Conservation (phyloP, 2,113 vertebrate species). For the Alosa alosa region DNA sequence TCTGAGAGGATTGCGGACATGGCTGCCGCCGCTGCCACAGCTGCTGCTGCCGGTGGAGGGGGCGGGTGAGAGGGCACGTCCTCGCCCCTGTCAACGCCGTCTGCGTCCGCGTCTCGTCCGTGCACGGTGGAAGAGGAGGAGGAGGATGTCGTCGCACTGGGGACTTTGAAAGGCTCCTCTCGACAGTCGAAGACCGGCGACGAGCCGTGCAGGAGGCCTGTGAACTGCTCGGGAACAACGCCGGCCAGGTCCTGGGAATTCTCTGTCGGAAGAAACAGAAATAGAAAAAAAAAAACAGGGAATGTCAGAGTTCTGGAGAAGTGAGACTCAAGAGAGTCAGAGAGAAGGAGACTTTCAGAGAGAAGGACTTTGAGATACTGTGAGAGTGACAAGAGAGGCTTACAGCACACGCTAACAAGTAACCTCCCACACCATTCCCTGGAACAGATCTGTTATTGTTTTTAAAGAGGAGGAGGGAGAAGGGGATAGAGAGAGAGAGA, state of each 20-base stretch:
- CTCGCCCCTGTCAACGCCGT: neutral
- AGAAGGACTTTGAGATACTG: neutral
- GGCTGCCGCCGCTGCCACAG: slow-evolving; percentile 31
- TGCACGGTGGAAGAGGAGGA: neutral
- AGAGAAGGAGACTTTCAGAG: slow-evolving; percentile 9
- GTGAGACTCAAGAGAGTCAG: slow-evolving; percentile 46
- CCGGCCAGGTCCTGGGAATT: slow-evolving; percentile 62
- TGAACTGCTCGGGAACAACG: slow-evolving; percentile 90
- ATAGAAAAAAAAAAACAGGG: neutral
- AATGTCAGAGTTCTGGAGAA: slow-evolving; percentile 1
- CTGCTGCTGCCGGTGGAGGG: neutral
- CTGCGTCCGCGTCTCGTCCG: slow-evolving; percentile 22
- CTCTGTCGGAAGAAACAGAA: slow-evolving; percentile 57
- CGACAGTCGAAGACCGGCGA: slow-evolving; percentile 89
- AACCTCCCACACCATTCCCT: slow-evolving; percentile 67
- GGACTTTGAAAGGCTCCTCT: slow-evolving; percentile 80
- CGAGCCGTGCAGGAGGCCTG: slow-evolving; percentile 93
- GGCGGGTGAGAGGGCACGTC: neutral
- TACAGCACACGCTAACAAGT: slow-evolving; percentile 60
- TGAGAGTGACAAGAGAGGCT: slow-evolving; percentile 50
- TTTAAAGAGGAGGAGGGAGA: slow-evolving; percentile 47
- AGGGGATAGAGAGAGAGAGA: neutral
- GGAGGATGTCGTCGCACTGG: slow-evolving; percentile 49
- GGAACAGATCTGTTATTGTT: slow-evolving; percentile 88
- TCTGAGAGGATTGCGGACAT: slow-evolving; percentile 74